Conservation (phyloP, 2,113 vertebrate genomes). For the Gorsachius goisagi region DNA sequence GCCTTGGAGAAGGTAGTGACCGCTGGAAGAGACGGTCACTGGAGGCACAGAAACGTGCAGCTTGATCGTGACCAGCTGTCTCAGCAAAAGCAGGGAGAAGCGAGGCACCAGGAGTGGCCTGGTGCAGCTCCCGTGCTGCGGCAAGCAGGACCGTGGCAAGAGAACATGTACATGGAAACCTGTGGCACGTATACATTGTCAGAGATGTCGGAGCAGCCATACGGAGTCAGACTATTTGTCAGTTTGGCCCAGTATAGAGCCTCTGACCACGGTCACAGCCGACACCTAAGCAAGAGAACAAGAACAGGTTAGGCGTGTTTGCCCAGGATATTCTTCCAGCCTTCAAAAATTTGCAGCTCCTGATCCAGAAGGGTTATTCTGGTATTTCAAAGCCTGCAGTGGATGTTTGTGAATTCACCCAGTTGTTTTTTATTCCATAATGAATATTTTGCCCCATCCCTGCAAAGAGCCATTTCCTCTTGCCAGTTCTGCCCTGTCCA, state of each 20-base stretch:
- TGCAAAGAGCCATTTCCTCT: neutral
- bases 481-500: neutral
- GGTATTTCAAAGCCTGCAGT: neutral
- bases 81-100: neutral
- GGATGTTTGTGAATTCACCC: neutral
- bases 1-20: neutral
- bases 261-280: neutral
- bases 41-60: neutral
- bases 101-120: neutral
- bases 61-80: neutral
- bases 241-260: neutral
- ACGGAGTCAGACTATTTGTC: neutral
- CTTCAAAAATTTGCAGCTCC: neutral
- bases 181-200: rapidly evolving
- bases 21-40: neutral
- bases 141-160: neutral
- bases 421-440: neutral
- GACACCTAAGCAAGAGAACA: rapidly evolving
- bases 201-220: neutral
- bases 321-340: neutral
- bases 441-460: neutral
- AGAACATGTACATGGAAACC: neutral
- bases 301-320: neutral
- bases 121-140: neutral
- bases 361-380: neutral